A percentile compares a stretch with the other conserved stretches of the same genome.
Conservation (phyloP, 2,113 vertebrate genomes). For the Sminthopsis crassicaudata region DNA sequence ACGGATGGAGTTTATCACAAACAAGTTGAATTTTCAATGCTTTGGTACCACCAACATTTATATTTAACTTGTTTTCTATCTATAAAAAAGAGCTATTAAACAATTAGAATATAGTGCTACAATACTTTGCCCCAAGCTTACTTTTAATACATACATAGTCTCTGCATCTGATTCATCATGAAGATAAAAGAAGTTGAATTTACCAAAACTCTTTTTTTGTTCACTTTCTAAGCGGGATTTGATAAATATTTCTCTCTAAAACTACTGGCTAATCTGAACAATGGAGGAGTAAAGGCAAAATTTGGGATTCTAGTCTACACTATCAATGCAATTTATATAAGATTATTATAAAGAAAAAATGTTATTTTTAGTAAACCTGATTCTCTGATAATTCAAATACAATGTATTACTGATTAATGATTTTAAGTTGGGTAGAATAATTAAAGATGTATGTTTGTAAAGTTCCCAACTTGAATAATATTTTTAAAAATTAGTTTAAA, state of each 20-base stretch:
- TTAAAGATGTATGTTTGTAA: constrained; percentile 45
- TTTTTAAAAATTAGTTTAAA: constrained; percentile 39
- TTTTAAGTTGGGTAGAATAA: constrained; percentile 42
- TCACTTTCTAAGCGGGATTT: constrained; percentile 63
- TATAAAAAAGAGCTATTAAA: constrained; percentile 84
- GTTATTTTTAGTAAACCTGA: constrained; percentile 31
- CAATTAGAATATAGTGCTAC: constrained; percentile 84
- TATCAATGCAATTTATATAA: constrained; percentile 44
- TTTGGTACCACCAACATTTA: constrained; percentile 91
- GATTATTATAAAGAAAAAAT: constrained; percentile 30
- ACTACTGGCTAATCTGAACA: constrained; percentile 58
- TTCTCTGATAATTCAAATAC: constrained; percentile 41
- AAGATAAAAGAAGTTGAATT: constrained; percentile 74
- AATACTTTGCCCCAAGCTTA: constrained; percentile 71
- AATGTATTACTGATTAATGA: constrained; percentile 25
- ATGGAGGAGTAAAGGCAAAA: constrained; percentile 7
- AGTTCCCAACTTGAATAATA: constrained; percentile 35
- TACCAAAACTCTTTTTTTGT: constrained; percentile 53
- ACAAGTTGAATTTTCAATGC: constrained; percentile 91
- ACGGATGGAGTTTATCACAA: constrained; percentile 91
- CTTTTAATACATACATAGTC: constrained; percentile 69
- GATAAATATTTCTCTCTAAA: constrained; percentile 55
- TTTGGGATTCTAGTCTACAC: constrained; percentile 48
- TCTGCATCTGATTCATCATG: constrained; percentile 65
- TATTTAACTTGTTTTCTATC: constrained; percentile 86